A percentile compares a stretch with the other conserved stretches of the same genome.
Conservation (phyloP, 2,888 invertebrate species). For the Caradrina clavipalpis region DNA sequence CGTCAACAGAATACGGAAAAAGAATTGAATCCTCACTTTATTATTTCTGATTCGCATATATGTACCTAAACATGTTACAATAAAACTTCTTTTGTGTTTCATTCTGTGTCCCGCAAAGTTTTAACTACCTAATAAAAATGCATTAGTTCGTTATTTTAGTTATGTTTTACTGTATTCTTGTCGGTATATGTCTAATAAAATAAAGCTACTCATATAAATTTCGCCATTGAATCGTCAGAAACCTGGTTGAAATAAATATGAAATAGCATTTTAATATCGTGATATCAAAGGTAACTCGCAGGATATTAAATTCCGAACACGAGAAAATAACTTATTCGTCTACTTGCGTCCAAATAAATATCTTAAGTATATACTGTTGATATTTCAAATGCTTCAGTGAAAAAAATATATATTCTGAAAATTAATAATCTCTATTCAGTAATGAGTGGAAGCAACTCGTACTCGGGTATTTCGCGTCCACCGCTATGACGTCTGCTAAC, state of each 20-base stretch:
- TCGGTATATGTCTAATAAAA: neutral
- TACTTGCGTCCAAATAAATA: constrained; percentile 40
- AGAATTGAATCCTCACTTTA: neutral
- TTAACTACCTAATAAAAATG: neutral
- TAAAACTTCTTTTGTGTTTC: neutral
- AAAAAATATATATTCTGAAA: constrained; percentile 19
- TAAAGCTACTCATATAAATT: neutral
- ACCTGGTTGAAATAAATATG: constrained; percentile 45
- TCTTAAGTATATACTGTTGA: neutral
- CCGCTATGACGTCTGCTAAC: constrained; percentile 78
- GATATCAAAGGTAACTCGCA: constrained; percentile 58
- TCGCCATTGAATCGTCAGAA: constrained; percentile 16
- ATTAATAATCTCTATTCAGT: constrained; percentile 17
- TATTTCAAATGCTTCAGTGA: neutral
- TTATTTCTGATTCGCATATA: neutral
- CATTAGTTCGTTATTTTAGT: neutral
- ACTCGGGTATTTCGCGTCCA: constrained; percentile 71
- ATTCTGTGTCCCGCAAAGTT: neutral
- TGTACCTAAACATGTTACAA: neutral
- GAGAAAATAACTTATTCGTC: constrained; percentile 40
- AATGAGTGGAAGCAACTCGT: constrained; percentile 25
- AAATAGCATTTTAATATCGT: constrained; percentile 53
- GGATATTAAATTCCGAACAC: constrained; percentile 64
- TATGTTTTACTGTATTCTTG: neutral
- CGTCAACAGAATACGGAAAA: too few relatives aligned